Conservation (phyloP, 2,113 vertebrate species). For the Tilapia sparmanii region DNA sequence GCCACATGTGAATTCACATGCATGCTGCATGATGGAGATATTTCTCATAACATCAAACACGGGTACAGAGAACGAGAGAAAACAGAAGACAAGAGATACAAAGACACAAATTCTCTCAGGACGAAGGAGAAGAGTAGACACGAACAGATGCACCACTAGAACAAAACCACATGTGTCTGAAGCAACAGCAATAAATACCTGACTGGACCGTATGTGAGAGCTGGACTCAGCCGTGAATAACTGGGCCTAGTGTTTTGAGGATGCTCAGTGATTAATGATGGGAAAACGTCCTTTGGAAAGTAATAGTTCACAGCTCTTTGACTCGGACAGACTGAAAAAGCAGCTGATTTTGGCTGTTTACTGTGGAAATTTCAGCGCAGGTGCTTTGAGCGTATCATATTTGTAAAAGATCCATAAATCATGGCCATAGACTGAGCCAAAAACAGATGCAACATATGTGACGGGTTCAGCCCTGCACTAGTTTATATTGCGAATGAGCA, state of each 20-base stretch:
- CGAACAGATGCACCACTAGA: background rate
- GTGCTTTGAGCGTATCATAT: background rate
- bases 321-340: background rate
- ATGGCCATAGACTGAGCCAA: background rate
- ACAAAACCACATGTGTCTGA: slow-evolving; percentile 43
- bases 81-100: background rate
- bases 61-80: background rate
- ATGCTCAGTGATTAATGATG: background rate
- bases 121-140: background rate
- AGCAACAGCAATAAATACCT: background rate
- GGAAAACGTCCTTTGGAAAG: background rate
- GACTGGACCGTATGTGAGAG: background rate
- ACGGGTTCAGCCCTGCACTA: background rate
- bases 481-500: background rate
- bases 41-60: background rate
- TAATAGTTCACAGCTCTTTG: background rate
- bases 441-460: background rate
- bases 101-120: background rate
- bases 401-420: background rate
- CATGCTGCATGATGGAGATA: background rate
- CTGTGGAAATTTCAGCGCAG: background rate
- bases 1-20: background rate
- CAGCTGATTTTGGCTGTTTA: background rate
- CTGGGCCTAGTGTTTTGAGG: background rate
- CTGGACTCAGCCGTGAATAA: background rate